Evolutionary conservation across 1,140 invertebrate genomes (phyloP), one percentile per base, ranked within the genome.

Genomic region (Brachionus paranguensis): DNA sequence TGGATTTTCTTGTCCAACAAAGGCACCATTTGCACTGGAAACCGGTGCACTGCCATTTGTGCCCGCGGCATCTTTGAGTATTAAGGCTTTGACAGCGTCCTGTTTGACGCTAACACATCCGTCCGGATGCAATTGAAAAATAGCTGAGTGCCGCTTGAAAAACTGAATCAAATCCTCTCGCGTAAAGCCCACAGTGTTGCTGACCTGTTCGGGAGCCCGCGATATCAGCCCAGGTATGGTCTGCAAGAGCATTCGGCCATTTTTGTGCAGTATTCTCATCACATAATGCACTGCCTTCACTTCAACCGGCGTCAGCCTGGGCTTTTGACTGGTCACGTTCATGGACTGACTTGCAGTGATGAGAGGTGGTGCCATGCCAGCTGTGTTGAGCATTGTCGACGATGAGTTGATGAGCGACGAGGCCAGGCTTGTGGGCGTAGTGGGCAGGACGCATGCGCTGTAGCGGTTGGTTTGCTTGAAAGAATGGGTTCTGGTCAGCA

Each of bases 221-320:
- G 72, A 60, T 24, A 84, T 65, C 6, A 78, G 47, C 4, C 74
- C 74, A 29, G 84, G 72, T 24, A 84, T 68, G 2, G 70, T 84
- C 33, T 84, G 84, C 3, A 84, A n/a, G 3, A 78, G 37, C 72
- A 84, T 78, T 12, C 55, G 50, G 37, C 84, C 84, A 50, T 65
- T 78, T 53, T 68, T 78, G 37, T 84, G 74, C 5, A 84, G 45
- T 29, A 84, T 60, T 50, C 84, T 68, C 84, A 84, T 84, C 1
- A 84, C 74, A 43, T 78, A 84, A 47, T 84, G 84, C 11, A 84
- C 84, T 20, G 84, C 72, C 33, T 84, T 84, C 1, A 84, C 84
- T 17, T 84, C 84, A 7, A 78, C 68, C 5, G 84, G 84, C n/a
- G 72, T 84, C 1, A 84, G 68, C 37, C 74, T 70, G 6, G 65